A percentile compares a stretch with the other conserved stretches of the same genome.
Evolutionary conservation across 2,113 vertebrate species (phyloP).

Genomic region (Pseudois nayaur): DNA sequence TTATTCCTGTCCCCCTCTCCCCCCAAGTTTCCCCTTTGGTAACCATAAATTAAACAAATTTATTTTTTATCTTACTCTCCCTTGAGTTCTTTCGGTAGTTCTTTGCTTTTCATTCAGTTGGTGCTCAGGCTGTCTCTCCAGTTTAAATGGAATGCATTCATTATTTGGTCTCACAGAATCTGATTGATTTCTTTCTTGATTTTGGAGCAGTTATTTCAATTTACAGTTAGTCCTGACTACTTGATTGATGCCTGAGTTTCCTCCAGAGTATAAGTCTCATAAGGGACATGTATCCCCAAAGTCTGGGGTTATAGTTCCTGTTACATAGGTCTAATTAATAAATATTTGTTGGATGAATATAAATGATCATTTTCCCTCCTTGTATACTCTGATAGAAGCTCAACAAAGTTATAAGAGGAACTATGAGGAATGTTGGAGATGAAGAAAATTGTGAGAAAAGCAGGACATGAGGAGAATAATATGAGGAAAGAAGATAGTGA

Average conservation of each 20-base stretch:
- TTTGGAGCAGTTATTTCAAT: neutral
- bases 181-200: too few species aligned
- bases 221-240: neutral
- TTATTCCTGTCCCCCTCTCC: rapidly evolving
- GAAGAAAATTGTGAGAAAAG: neutral
- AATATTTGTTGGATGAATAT: neutral
- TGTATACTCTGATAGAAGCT: neutral
- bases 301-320: neutral
- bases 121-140: neutral
- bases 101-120: neutral
- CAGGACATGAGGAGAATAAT: neutral
- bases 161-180: neutral
- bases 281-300: neutral
- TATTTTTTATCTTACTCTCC: neutral
- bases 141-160: neutral
- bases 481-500: neutral
- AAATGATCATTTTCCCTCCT: neutral
- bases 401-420: neutral
- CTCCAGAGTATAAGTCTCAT: too few species aligned
- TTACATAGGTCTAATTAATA: neutral
- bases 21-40: neutral
- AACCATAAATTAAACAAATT: neutral
- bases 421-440: neutral
- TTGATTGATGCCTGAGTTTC: neutral
- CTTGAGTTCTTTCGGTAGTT: neutral